Percentiles rank a stretch among this genome's conserved stretches.
Conservation (phyloP, 2,113 vertebrate species). For the Rhipidura dahli region DNA sequence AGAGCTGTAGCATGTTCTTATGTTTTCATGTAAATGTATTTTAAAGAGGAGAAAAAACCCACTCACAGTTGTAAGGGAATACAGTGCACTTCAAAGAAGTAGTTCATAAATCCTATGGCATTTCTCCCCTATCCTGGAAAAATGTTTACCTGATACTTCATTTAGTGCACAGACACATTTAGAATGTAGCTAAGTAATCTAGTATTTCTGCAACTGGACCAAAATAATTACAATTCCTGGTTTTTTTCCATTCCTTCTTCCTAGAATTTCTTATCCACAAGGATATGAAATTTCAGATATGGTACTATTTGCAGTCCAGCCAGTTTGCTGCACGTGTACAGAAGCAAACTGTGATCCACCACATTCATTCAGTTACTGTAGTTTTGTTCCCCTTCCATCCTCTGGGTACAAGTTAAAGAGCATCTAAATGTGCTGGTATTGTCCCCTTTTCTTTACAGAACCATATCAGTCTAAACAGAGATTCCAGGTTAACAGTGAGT, state of each 20-base stretch:
- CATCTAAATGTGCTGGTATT: neutral
- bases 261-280: neutral
- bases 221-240: neutral
- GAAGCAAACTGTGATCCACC: neutral
- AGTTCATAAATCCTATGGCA: neutral
- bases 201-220: neutral
- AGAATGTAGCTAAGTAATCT: neutral
- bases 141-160: neutral
- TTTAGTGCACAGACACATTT: neutral
- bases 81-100: neutral
- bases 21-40: neutral
- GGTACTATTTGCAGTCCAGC: neutral
- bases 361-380: neutral
- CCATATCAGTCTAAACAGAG: neutral
- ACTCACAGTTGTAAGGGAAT: neutral
- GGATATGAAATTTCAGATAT: neutral
- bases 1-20: neutral
- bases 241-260: neutral
- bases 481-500: neutral
- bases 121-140: neutral
- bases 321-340: neutral
- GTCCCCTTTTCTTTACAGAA: neutral
- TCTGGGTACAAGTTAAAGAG: neutral
- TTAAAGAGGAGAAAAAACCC: neutral
- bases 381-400: neutral